Percentiles rank a stretch among this genome's conserved stretches.
phyloP scores from a whole-genome alignment of 2,888 invertebrate species.

The Rhagium mordax region DNA sequence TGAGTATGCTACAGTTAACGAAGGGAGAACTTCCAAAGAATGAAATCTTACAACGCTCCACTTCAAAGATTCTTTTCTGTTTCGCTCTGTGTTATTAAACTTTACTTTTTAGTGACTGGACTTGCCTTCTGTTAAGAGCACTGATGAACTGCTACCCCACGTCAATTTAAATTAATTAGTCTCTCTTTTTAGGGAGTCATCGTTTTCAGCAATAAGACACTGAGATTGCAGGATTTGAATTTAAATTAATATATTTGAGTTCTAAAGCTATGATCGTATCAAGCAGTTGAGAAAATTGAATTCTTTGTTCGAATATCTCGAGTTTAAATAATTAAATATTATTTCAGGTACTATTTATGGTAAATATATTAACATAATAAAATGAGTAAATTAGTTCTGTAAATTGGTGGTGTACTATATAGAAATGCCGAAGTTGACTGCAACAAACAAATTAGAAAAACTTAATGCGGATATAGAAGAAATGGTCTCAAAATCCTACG shows the following conservation, averaged over 20 bases:
- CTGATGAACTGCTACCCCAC: background rate
- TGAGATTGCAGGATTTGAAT: background rate
- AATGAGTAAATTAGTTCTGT: no score
- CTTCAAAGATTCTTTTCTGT: background rate
- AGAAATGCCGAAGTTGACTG: no score
- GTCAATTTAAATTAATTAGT: background rate
- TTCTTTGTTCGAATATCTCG: no score
- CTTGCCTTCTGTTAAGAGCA: background rate
- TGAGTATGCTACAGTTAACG: background rate
- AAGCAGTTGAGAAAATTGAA: background rate
- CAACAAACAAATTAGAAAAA: no score
- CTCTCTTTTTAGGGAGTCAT: background rate
- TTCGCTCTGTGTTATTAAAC: background rate
- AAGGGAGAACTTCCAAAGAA: background rate
- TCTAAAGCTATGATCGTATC: background rate
- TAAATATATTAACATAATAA: no score
- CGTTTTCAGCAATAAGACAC: background rate
- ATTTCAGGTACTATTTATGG: background rate
- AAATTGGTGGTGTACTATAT: no score
- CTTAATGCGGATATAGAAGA: no score
- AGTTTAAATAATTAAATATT: background rate
- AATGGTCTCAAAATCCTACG: no score
- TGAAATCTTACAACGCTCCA: background rate
- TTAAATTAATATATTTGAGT: background rate
- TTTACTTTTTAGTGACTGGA: background rate